Percentiles rank a stretch among this genome's conserved stretches.
These are phyloP conservation scores for Acanthisitta chloris DNA, from an alignment of 2,113 vertebrate genomes.

Conservation along the genomic window DNA sequence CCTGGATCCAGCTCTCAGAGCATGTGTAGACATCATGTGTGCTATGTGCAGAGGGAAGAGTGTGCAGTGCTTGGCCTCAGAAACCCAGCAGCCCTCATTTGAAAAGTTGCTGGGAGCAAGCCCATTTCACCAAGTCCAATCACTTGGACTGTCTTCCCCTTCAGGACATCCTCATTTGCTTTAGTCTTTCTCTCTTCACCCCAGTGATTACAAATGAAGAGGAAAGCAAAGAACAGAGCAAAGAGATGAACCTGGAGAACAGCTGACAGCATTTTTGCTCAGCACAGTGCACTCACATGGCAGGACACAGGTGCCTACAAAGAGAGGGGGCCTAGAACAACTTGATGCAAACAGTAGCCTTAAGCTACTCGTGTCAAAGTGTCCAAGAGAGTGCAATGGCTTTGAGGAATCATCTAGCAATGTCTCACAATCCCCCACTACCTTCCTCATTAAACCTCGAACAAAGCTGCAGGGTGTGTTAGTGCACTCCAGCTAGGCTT, in stretches of 20 bases:
- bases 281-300: slow-evolving; percentile 9
- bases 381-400: slow-evolving; percentile 42
- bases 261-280: slow-evolving; percentile 4
- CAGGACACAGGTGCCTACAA: slow-evolving; percentile 38
- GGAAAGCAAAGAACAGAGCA: slow-evolving; percentile 30
- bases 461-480: slow-evolving; percentile 32
- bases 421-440: neutral
- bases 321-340: slow-evolving; percentile 3
- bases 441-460: slow-evolving; percentile 53
- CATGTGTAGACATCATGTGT: neutral
- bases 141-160: slow-evolving; percentile 14
- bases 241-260: slow-evolving; percentile 3
- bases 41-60: neutral
- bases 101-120: neutral
- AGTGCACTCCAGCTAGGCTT: neutral
- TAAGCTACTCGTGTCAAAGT: slow-evolving; percentile 23
- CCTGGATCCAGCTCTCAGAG: neutral
- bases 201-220: neutral
- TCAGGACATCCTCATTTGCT: slow-evolving; percentile 1
- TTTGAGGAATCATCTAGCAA: slow-evolving; percentile 44
- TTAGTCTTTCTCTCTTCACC: neutral
- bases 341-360: slow-evolving; percentile 39
- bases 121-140: neutral
- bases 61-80: neutral
- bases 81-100: slow-evolving; percentile 10